These are phyloP conservation scores for Trichomalopsis sarcophagae DNA, from an alignment of 1,140 invertebrate species.

Conservation along the genomic window DNA sequence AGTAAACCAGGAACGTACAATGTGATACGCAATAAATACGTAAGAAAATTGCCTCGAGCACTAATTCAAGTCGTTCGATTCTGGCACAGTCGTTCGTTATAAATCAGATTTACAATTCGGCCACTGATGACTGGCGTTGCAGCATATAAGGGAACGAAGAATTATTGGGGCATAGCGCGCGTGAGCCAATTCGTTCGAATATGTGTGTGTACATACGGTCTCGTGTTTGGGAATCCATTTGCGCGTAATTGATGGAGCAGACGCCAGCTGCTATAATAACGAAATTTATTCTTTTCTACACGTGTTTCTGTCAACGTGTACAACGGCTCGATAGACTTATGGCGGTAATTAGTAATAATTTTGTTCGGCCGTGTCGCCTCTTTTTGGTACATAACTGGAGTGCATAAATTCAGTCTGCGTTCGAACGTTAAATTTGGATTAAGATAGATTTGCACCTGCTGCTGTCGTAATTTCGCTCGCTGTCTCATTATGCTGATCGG, in stretches of 20 bases:
- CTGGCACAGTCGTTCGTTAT: not conserved
- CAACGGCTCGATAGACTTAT: not conserved
- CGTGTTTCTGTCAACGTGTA: not conserved
- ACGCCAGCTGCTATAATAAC: not conserved
- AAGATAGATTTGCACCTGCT: no score
- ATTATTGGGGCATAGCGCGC: not conserved
- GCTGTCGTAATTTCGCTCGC: no score
- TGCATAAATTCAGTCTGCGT: no score
- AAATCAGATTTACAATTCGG: not conserved
- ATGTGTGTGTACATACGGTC: not conserved
- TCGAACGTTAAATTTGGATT: no score
- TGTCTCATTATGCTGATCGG: no score
- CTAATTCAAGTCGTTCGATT: not conserved
- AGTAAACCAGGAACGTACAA: not conserved
- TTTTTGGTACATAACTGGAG: no score
- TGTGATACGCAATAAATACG: not conserved
- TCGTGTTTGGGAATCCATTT: not conserved
- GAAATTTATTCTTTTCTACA: not conserved
- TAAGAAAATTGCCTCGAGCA: not conserved
- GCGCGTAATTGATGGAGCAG: not conserved
- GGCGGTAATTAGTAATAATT: not conserved
- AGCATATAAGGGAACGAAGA: not conserved
- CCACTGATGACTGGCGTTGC: not conserved
- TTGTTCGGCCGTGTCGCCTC: not conserved
- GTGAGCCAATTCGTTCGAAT: constrained; percentile 12